Percentiles rank a stretch among this genome's conserved stretches.
Conservation (phyloP, 2,797 vertebrate species). For the Denticeps clupeoides region DNA sequence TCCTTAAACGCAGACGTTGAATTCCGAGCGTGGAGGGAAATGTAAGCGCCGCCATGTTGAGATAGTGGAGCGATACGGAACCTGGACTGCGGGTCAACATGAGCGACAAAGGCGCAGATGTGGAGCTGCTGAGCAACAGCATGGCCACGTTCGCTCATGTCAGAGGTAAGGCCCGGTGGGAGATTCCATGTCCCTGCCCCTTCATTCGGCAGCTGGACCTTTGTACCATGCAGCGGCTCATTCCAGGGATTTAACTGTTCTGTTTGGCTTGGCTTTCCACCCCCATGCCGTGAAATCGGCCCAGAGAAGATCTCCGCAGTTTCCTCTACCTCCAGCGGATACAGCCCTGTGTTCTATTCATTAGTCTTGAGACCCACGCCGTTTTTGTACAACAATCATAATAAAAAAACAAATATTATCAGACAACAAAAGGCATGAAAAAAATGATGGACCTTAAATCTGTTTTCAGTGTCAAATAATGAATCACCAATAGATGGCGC, state of each 20-base stretch:
- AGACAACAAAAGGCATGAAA: too few relatives aligned
- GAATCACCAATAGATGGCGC: too few relatives aligned
- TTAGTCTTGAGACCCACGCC: too few relatives aligned
- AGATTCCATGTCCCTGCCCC: neutral
- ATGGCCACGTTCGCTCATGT: constrained; percentile 63
- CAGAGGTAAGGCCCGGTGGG: constrained; percentile 49
- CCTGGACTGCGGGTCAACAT: constrained; percentile 28
- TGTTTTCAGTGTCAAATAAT: too few relatives aligned
- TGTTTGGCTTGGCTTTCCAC: constrained; percentile 29
- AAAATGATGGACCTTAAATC: too few relatives aligned
- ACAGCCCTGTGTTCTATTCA: neutral
- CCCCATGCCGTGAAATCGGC: constrained; percentile 1
- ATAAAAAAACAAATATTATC: too few relatives aligned
- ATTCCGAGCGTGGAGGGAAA: too few relatives aligned
- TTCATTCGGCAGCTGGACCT: neutral
- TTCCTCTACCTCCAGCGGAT: neutral
- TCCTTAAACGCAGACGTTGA: too few relatives aligned
- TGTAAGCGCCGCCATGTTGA: too few relatives aligned
- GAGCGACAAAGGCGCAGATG: constrained; percentile 54
- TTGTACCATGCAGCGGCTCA: constrained; percentile 2
- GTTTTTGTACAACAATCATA: too few relatives aligned
- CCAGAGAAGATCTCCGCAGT: neutral
- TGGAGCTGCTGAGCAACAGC: constrained; percentile 67
- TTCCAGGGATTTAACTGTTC: constrained; percentile 20
- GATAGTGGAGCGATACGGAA: constrained; percentile 17